A percentile compares a stretch with the other conserved stretches of the same genome.
Evolutionary conservation across 2,797 vertebrate genomes (phyloP).

Genomic region (Aselliscus stoliczkanus): DNA sequence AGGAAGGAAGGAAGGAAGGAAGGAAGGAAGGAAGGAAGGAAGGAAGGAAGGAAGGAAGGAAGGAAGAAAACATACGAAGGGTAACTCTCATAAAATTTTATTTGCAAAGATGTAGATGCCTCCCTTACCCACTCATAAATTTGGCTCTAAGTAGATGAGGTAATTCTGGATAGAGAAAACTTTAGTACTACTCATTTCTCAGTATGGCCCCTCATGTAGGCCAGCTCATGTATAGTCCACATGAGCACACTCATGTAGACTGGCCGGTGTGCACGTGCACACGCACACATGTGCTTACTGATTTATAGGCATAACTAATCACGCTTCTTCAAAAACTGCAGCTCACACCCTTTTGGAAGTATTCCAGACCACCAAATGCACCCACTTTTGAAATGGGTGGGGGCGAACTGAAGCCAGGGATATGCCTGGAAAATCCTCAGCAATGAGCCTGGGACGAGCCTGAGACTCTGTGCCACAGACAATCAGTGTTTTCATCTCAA

Average conservation of each 20-base stretch:
- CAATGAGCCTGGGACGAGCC: neutral
- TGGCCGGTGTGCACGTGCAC: fast-evolving
- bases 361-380: slow-evolving; percentile 20
- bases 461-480: neutral
- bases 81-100: neutral
- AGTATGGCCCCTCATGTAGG: fast-evolving
- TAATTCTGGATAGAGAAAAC: neutral
- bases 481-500: neutral
- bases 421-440: neutral
- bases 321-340: neutral
- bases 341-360: neutral
- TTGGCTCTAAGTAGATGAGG: neutral
- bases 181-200: neutral
- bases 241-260: neutral
- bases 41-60: no score
- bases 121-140: neutral
- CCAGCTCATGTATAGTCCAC: fast-evolving
- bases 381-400: neutral
- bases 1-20: no score
- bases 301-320: slow-evolving; percentile 17
- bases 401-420: neutral
- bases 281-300: no score
- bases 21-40: neutral
- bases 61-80: neutral
- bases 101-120: neutral